These are phyloP conservation scores for Lepidurus couesii DNA, from an alignment of 1,140 invertebrate species.

Conservation along the genomic window DNA sequence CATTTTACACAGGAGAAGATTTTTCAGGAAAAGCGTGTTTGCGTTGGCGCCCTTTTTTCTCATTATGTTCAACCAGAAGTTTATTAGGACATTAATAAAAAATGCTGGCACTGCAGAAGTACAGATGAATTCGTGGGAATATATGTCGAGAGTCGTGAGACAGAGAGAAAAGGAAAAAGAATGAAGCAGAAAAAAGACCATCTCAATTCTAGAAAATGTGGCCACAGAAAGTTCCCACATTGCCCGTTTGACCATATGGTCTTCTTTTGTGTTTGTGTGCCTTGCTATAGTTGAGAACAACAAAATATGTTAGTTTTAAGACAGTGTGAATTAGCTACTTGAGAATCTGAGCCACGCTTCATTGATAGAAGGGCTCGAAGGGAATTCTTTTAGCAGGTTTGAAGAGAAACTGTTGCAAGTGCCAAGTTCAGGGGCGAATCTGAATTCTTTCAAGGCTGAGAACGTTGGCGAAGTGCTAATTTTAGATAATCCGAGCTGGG, in stretches of 20 bases:
- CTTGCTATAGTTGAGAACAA: neutral
- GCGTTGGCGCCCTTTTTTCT: neutral
- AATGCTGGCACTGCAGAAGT: neutral
- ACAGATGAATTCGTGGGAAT: neutral
- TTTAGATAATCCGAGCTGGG: conserved; percentile 25
- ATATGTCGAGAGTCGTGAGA: neutral
- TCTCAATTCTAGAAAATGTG: neutral
- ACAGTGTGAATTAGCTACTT: neutral
- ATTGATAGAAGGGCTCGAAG: neutral
- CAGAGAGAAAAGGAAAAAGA: neutral
- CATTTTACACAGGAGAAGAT: neutral
- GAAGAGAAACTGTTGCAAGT: neutral
- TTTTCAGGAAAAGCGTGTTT: neutral
- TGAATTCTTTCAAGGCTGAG: neutral
- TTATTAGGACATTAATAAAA: neutral
- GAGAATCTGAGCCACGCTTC: neutral
- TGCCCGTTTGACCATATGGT: neutral
- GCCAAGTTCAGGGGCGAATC: conserved; percentile 8
- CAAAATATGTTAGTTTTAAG: neutral
- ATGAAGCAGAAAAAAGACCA: neutral
- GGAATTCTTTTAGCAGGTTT: neutral
- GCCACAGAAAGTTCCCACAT: conserved; percentile 2
- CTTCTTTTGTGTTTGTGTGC: neutral
- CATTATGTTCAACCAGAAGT: neutral
- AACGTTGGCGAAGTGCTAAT: neutral